Evolutionary conservation across 2,113 vertebrate species (phyloP).

Genomic region (Triplophysa siluroides): DNA sequence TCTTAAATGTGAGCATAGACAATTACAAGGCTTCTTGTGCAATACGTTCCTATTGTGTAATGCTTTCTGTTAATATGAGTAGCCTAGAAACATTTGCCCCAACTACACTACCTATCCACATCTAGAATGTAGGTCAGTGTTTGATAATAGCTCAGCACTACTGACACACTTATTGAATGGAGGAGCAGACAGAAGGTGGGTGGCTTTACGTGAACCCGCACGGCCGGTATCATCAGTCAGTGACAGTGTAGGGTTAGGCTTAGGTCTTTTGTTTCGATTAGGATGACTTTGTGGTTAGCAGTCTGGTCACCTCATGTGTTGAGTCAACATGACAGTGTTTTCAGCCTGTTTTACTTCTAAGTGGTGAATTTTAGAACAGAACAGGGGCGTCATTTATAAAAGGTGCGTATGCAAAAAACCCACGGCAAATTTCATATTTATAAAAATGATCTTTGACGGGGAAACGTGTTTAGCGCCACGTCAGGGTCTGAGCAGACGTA

Average conservation of each 20-base stretch:
- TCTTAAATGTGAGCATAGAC: not conserved
- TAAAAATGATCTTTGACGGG: too few relatives aligned
- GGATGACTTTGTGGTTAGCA: not conserved
- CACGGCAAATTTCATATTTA: too few relatives aligned
- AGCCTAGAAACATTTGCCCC: slow-evolving; percentile 18
- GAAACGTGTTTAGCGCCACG: too few relatives aligned
- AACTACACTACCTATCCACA: slow-evolving; percentile 4
- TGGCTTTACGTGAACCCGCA: not conserved
- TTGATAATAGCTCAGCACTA: slow-evolving; percentile 14
- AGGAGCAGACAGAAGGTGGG: not conserved
- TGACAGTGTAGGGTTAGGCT: not conserved
- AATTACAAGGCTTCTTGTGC: slow-evolving; percentile 4
- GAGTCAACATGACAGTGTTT: not conserved
- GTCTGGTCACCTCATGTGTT: not conserved
- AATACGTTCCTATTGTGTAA: not conserved
- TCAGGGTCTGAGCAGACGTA: too few relatives aligned
- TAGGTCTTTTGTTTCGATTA: not conserved
- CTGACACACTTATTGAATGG: not conserved
- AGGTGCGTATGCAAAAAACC: too few relatives aligned
- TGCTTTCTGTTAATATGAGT: not conserved
- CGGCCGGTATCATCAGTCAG: not conserved
- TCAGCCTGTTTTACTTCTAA: not conserved
- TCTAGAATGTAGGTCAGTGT: slow-evolving; percentile 52
- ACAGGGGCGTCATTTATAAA: not conserved
- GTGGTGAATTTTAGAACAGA: not conserved